Evolutionary conservation across 1,140 invertebrate genomes (phyloP), one percentile per base, ranked within the genome.

Genomic region (Cyclina sinensis): DNA sequence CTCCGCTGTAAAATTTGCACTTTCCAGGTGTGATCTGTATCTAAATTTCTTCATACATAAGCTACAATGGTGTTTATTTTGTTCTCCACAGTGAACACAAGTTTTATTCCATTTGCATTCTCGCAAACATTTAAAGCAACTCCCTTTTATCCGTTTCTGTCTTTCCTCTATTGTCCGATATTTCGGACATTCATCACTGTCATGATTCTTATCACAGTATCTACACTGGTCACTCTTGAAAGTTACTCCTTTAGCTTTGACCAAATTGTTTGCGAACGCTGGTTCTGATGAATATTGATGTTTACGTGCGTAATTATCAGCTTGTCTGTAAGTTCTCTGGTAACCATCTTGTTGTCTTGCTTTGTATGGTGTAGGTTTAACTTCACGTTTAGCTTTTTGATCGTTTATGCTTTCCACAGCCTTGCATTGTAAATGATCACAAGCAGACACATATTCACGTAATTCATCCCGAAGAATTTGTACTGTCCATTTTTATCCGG

Each of bases 201-300:
- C 16, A 30, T 80, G 78, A 57, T 59, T 80, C 35, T 51, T 46
- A 21, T 80, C 24, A 59, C 78, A 80, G 24, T 80, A 80, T 59
- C 78, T 78, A 39, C 74, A 78, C 27, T 39, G 9, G 12, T 73
- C 37, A 11, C 68, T 73, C 24, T 59, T 46, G 7, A 46, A 7
- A 46, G 43, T 46, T 46, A 16, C 43, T 46, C 43, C 43, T 46
- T 46, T 46, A 46, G 43, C 7, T 7, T 16, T 46, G 16, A 16
- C 43, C 7, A 16, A 46, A 46, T 46, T 46, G 16, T 46, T 46
- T 7, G 7, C 16, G n/a, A 46, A 46, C 16, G 16, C 43, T 46
- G 43, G 16, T 46, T 46, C 43, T 16, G 43, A 46, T 46, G 43
- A 16, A 46, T 46, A 16, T 46, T 46, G 7, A 7, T 7, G 43